Conservation (phyloP, 2,888 invertebrate species). For the Lissonota sp. region DNA sequence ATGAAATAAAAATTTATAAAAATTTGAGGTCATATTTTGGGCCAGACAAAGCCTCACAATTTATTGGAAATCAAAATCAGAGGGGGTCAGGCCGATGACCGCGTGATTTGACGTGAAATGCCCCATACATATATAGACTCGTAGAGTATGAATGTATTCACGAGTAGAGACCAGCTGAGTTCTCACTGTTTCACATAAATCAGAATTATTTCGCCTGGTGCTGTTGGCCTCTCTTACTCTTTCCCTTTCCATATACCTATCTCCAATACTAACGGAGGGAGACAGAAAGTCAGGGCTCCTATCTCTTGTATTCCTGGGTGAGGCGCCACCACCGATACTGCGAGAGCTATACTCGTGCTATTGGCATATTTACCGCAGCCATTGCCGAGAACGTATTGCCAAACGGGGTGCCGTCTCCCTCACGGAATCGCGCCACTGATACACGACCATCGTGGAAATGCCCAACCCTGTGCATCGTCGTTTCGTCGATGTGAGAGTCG, state of each 20-base stretch:
- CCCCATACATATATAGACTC: neutral
- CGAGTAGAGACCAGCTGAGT: constrained; percentile 62
- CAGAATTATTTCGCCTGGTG: constrained; percentile 69
- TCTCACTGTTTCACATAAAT: constrained; percentile 67
- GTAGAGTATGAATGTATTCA: constrained; percentile 56
- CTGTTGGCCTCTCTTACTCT: constrained; percentile 23
- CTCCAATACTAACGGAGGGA: constrained; percentile 17
- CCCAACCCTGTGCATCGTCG: constrained; percentile 43
- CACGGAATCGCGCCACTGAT: constrained; percentile 57
- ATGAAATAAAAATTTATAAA: no score
- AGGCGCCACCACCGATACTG: constrained; percentile 57
- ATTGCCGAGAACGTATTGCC: constrained; percentile 69
- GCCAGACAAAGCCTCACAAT: no score
- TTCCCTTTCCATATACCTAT: constrained; percentile 8
- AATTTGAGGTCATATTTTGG: no score
- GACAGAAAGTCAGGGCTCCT: constrained; percentile 40
- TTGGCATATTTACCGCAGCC: constrained; percentile 70
- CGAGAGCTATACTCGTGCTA: constrained; percentile 62
- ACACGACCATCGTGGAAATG: constrained; percentile 55
- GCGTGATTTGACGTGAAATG: no score
- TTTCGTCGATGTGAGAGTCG: constrained; percentile 11
- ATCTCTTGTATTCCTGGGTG: constrained; percentile 67
- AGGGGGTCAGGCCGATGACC: no score
- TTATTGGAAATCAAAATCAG: no score
- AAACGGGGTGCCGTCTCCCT: constrained; percentile 60